Conservation (phyloP, 2,888 invertebrate genomes). For the Philopedon plagiatum region DNA sequence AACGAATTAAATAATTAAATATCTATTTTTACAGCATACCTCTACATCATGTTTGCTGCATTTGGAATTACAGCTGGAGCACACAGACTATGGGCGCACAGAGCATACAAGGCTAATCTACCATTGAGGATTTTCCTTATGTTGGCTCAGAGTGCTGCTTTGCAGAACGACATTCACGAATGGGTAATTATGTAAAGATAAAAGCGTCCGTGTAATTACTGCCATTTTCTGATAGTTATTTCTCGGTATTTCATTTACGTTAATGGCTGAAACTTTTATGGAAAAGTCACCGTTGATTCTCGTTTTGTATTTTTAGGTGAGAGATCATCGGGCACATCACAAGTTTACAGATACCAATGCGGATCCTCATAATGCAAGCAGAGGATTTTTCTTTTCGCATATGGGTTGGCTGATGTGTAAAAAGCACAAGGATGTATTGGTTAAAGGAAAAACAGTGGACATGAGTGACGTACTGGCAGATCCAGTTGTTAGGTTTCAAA, state of each 20-base stretch:
- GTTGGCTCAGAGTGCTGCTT: conserved; percentile 86
- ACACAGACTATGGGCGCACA: conserved; percentile 94
- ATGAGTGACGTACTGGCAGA: conserved; percentile 90
- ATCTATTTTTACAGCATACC: conserved; percentile 50
- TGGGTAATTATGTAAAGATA: conserved; percentile 73
- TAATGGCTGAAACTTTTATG: too few relatives aligned
- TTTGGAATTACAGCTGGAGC: conserved; percentile 87
- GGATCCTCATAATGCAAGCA: conserved; percentile 88
- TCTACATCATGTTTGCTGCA: conserved; percentile 50
- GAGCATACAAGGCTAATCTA: conserved; percentile 85
- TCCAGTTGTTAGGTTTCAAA: conserved; percentile 88
- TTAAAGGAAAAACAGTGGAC: conserved; percentile 86
- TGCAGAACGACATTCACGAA: conserved; percentile 91
- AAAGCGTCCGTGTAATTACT: too few relatives aligned
- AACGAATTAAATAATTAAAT: too few relatives aligned
- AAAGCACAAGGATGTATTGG: conserved; percentile 91
- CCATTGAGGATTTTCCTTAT: conserved; percentile 87
- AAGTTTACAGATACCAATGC: conserved; percentile 92
- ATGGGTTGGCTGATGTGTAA: conserved; percentile 93
- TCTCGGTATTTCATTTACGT: too few relatives aligned
- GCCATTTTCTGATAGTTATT: too few relatives aligned
- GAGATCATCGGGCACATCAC: conserved; percentile 89
- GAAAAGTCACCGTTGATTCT: too few relatives aligned
- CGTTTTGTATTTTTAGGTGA: conserved; percentile 82
- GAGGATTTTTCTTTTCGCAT: conserved; percentile 95